phyloP scores from a whole-genome alignment of 2,113 vertebrate genomes.

The Anolis carolinensis region DNA sequence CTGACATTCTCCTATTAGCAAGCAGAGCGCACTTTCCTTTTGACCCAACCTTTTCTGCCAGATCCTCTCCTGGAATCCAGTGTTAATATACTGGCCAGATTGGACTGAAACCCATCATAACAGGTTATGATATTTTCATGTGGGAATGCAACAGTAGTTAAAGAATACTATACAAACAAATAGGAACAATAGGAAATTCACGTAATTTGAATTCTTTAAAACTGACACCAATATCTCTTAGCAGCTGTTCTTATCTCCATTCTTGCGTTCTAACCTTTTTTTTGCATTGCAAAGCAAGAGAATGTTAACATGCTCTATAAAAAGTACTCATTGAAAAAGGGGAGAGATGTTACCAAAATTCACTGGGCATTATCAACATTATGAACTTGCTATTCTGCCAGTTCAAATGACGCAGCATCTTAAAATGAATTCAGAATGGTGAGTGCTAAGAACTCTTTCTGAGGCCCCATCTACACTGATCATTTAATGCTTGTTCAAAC shows the following conservation, averaged over 20 bases:
- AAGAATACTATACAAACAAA: not conserved
- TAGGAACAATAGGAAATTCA: not conserved
- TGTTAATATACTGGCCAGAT: not conserved
- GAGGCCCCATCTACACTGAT: too few species aligned
- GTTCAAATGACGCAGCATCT: not conserved
- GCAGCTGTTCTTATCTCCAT: conserved; percentile 10
- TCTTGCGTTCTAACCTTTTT: conserved; percentile 21
- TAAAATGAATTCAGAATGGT: not conserved
- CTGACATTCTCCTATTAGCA: not conserved
- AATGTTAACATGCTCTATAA: not conserved
- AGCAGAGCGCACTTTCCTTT: not conserved
- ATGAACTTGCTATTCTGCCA: not conserved
- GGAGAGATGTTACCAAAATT: not conserved
- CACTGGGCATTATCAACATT: not conserved
- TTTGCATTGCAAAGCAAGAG: not conserved
- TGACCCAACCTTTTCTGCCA: not conserved
- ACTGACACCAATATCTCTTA: not conserved
- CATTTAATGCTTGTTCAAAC: too few species aligned
- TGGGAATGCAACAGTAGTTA: not conserved
- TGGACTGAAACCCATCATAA: not conserved
- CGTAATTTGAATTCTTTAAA: not conserved
- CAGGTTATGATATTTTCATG: not conserved
- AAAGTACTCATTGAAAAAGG: not conserved
- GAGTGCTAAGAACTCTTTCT: not conserved
- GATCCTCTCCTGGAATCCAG: not conserved